These are phyloP conservation scores for Candoia aspera DNA, from an alignment of 2,113 vertebrate species.

Conservation along the genomic window DNA sequence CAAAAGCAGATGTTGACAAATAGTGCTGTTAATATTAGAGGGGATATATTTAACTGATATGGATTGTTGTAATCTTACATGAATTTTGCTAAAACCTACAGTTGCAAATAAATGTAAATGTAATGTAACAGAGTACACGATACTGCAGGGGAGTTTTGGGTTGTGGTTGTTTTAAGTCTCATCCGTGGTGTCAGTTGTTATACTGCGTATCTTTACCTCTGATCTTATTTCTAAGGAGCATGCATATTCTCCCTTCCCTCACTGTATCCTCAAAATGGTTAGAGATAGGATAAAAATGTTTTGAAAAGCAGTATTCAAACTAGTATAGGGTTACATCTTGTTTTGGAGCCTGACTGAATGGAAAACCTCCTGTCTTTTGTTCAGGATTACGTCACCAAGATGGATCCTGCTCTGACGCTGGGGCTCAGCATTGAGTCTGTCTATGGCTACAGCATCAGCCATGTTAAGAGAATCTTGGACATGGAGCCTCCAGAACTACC, in stretches of 20 bases:
- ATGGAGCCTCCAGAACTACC: constrained; percentile 79
- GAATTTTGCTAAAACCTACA: no score
- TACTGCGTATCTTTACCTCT: not conserved
- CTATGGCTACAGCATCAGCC: constrained; percentile 86
- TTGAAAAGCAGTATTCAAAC: not conserved
- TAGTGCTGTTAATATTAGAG: no score
- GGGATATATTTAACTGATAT: no score
- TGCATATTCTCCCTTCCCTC: no score
- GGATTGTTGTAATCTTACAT: no score
- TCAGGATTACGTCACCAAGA: constrained; percentile 89
- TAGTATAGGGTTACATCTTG: not conserved
- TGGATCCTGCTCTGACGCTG: constrained; percentile 89
- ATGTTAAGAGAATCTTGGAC: constrained; percentile 84
- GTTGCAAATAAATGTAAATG: no score
- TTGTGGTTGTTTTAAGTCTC: not conserved
- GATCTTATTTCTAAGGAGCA: not conserved
- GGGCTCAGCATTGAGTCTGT: constrained; percentile 89
- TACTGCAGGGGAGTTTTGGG: not conserved
- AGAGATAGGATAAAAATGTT: not conserved
- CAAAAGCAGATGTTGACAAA: no score
- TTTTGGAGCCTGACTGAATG: not conserved
- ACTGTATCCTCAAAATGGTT: not conserved
- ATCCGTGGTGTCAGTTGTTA: not conserved
- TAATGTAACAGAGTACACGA: not conserved
- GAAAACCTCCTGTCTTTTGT: not conserved